phyloP scores from a whole-genome alignment of 1,140 invertebrate genomes.

The Scaptomyza graminum region DNA sequence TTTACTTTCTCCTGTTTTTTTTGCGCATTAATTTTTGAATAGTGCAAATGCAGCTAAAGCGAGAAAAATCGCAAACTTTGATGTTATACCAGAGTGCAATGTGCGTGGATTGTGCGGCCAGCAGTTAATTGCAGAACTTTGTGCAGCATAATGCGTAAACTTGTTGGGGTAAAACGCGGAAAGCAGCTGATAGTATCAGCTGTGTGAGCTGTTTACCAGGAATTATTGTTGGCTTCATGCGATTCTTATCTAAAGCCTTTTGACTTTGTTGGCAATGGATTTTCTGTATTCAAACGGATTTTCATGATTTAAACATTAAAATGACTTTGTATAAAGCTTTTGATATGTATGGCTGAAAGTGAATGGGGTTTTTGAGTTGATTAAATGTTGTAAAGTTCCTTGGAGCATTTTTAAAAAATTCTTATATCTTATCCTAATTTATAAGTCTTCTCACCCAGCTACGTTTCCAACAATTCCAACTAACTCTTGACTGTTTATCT shows the following conservation, averaged over 20 bases:
- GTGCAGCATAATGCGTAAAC: neutral
- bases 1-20: conserved; percentile 42
- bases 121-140: neutral
- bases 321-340: neutral
- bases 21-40: conserved; percentile 68
- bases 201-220: neutral
- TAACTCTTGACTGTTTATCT: conserved; percentile 14
- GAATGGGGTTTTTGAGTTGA: no score
- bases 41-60: conserved; percentile 55
- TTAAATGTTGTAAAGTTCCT: no score
- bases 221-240: neutral
- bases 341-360: no score
- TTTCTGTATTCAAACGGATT: neutral
- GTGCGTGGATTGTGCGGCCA: conserved; percentile 26
- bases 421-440: neutral
- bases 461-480: conserved; percentile 1
- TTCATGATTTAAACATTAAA: neutral
- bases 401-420: no score
- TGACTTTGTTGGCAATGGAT: neutral
- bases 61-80: conserved; percentile 31
- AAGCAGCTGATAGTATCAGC: neutral
- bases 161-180: neutral
- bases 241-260: neutral
- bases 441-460: neutral
- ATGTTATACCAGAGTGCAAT: conserved; percentile 28